phyloP scores from a whole-genome alignment of 2,797 vertebrate genomes.

The Triplophysa yarkandensis region DNA sequence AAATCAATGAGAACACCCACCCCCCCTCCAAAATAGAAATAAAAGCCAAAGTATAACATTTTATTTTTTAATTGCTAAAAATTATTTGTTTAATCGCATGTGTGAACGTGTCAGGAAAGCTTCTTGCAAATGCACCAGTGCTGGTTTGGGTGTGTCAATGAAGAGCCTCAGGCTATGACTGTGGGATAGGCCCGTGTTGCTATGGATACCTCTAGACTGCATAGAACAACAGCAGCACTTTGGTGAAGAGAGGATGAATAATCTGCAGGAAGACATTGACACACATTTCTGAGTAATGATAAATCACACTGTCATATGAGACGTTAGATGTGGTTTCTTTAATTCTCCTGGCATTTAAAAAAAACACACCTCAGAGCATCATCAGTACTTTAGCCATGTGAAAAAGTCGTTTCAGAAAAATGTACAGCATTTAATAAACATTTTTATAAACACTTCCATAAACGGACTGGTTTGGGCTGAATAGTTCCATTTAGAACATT shows the following conservation, averaged over 20 bases:
- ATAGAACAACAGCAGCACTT: constrained; percentile 42
- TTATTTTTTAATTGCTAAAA: no score
- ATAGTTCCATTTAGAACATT: not conserved
- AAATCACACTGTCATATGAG: constrained; percentile 17
- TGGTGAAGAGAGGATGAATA: constrained; percentile 20
- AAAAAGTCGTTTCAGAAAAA: not conserved
- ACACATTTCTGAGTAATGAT: constrained; percentile 26
- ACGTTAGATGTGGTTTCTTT: constrained; percentile 8
- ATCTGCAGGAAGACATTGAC: constrained; percentile 10
- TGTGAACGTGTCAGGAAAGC: constrained; percentile 17
- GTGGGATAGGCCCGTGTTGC: constrained; percentile 33
- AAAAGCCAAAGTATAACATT: no score
- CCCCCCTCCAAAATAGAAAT: no score
- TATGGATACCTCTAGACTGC: constrained; percentile 8
- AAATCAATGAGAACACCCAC: no score
- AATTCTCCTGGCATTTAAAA: not conserved
- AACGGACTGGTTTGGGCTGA: not conserved
- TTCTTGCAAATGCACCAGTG: not conserved
- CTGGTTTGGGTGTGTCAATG: constrained; percentile 37
- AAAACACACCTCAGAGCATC: not conserved
- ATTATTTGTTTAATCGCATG: no score
- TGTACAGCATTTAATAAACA: not conserved
- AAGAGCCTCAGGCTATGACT: constrained; percentile 10
- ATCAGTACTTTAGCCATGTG: not conserved
- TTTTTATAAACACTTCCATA: not conserved